Evolutionary conservation across 35 echinoderm and acorn worm species (phyloP), one percentile per base, ranked within the genome.

Genomic region (Lytechinus pictus): DNA sequence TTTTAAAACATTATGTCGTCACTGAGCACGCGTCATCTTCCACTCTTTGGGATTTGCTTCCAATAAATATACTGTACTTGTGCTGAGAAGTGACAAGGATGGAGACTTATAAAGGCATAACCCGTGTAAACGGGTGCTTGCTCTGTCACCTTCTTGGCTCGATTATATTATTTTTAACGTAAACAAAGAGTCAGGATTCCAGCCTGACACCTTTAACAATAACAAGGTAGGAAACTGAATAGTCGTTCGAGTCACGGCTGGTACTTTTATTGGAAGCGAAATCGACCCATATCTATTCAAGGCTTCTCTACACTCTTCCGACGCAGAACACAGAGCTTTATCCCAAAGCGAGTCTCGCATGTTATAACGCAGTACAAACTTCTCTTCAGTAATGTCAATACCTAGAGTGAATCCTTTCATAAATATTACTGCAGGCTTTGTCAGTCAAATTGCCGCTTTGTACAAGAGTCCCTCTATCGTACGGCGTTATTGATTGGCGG

Each of bases 361-460:
- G 33, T 44, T 44, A 44, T 44, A 44, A 44, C 33, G 33, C 33
- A 0, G 33, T 44, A 44, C 33, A 44, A 44, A 44, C 33, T 44
- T 44, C 33, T 2, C 33, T 44, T 44, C 33, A 44, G 2, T 44
- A 44, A 44, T 44, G 33, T 79, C 16, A 71, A 71, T 13, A 13
- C 16, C 5, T 21, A 71, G 24, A 71, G 61, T 21, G 61, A 24
- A 79, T n/a, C 66, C 21, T 79, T 79, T 79, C 66, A 79, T 79
- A 79, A 44, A 24, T 79, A 79, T 7, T 24, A 44, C n/a, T 6
- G 0, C 66, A 9, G 4, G 27, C 7, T 5, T 52, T 28, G 88
- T 90, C n/a, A 90, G 13, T 90, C 88, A 90, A 90, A 90, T 90
- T 6, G 52, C 9, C 11, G 88, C 88, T 90, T 54, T 90, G 88